Conservation (phyloP, 2,113 vertebrate species). For the Eudorcas thomsonii region DNA sequence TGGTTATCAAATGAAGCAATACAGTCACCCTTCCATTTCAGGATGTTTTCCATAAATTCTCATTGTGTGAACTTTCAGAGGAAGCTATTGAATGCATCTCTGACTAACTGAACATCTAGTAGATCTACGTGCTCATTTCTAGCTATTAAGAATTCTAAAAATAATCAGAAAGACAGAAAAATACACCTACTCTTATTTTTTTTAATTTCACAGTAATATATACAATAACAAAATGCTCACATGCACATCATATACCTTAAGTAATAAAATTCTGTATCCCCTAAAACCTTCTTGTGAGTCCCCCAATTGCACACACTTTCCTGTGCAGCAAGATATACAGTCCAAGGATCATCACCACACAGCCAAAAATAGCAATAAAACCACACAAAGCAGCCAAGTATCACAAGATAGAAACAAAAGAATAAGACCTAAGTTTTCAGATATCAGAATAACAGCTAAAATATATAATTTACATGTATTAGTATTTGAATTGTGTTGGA, state of each 20-base stretch:
- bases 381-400: background rate
- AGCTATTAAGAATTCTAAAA: background rate
- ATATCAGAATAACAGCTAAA: background rate
- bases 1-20: background rate
- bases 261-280: background rate
- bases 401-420: background rate
- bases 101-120: background rate
- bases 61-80: background rate
- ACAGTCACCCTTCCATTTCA: background rate
- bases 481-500: background rate
- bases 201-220: background rate
- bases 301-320: background rate
- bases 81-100: background rate
- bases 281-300: background rate
- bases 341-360: background rate
- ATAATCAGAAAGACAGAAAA: background rate
- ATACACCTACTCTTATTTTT: background rate
- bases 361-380: background rate
- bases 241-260: background rate
- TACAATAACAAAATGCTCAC: background rate
- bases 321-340: background rate
- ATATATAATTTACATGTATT: background rate
- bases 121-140: background rate
- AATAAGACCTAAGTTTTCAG: background rate
- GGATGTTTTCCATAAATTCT: background rate